Evolutionary conservation across 2,113 vertebrate species (phyloP).

Genomic region (Pelvicachromis taeniatus): DNA sequence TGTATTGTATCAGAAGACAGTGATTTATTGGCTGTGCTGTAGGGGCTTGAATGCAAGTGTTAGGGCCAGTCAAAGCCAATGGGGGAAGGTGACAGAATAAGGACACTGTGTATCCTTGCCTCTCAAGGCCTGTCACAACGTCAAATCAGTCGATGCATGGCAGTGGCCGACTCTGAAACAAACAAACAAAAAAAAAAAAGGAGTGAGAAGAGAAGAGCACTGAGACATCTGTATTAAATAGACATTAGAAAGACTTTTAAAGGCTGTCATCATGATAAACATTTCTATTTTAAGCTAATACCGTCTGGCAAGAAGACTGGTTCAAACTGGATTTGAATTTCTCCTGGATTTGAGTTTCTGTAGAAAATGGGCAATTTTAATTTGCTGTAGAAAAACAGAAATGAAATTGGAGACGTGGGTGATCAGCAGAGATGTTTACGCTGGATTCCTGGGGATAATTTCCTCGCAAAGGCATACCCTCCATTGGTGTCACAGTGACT

Average conservation of each 20-base stretch:
- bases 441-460: neutral
- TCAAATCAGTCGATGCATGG: constrained; percentile 30
- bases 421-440: neutral
- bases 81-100: constrained; percentile 74
- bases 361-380: neutral
- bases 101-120: constrained; percentile 62
- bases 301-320: neutral
- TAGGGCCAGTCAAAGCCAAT: constrained; percentile 62
- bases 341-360: neutral
- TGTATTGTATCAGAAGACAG: constrained; percentile 61
- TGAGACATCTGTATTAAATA: neutral
- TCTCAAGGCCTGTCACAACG: constrained; percentile 62
- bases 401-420: neutral
- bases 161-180: neutral
- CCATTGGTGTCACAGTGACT: constrained; percentile 23
- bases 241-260: neutral
- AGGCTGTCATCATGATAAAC: neutral
- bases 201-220: neutral
- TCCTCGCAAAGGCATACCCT: neutral
- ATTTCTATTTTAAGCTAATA: neutral
- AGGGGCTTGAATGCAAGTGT: constrained; percentile 57
- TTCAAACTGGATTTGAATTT: neutral
- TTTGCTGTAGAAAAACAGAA: neutral
- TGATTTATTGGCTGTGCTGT: constrained; percentile 73
- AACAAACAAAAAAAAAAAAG: neutral